These are phyloP conservation scores for Zhuqinia jingwanae DNA, from an alignment of 2,888 invertebrate species.

Conservation along the genomic window DNA sequence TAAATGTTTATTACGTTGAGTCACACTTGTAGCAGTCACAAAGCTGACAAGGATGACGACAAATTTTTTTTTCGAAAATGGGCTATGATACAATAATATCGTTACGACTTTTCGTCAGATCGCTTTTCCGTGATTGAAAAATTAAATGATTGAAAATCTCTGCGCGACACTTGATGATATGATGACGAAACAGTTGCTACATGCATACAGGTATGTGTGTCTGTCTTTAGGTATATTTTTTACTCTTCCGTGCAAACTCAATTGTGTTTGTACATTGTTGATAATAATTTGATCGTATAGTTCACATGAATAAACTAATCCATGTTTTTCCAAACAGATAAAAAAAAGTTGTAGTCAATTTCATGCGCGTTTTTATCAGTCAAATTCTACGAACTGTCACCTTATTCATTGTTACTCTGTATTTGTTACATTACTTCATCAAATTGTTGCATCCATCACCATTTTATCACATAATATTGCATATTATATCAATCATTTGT, in stretches of 20 bases:
- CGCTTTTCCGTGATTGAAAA: conserved; percentile 35
- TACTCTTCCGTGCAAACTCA: conserved; percentile 28
- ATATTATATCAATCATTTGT: no score
- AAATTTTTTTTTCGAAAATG: not conserved
- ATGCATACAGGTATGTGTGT: no score
- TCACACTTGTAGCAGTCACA: no score
- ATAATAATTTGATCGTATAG: not conserved
- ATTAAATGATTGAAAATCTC: conserved; percentile 15
- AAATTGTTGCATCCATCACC: not conserved
- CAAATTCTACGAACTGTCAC: conserved; percentile 44
- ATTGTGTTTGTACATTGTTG: not conserved
- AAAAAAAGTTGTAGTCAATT: not conserved
- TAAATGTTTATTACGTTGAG: not conserved
- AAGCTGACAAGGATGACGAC: not conserved
- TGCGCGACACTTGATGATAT: conserved; percentile 10
- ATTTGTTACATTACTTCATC: not conserved
- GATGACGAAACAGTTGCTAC: conserved; percentile 21
- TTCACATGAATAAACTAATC: not conserved
- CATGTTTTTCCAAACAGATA: not conserved
- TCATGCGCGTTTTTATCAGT: not conserved
- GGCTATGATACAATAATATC: conserved; percentile 20
- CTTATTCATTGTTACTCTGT: not conserved
- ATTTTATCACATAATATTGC: not conserved
- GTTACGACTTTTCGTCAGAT: not conserved
- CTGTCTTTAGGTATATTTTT: no score